Conservation (phyloP, 2,113 vertebrate genomes). For the Myotis yumanensis region DNA sequence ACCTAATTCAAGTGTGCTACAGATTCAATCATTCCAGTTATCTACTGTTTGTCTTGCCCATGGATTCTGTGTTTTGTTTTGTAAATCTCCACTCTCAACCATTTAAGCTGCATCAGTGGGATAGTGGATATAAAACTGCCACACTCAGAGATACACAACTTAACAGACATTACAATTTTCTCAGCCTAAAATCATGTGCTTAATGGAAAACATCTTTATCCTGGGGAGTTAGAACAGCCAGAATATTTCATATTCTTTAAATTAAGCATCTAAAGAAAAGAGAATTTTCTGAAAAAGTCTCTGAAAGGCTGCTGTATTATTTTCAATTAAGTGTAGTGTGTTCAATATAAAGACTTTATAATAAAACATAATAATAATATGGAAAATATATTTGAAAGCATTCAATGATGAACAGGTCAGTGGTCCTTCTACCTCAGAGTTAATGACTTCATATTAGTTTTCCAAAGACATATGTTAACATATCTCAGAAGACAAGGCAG, state of each 20-base stretch:
- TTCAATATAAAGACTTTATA: conserved; percentile 36
- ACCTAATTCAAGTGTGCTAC: neutral
- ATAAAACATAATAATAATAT: neutral
- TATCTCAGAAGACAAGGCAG: neutral
- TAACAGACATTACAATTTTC: neutral
- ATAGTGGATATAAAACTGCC: neutral
- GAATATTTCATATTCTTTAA: neutral
- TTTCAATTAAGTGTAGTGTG: neutral
- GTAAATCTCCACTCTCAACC: neutral
- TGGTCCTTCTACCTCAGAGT: neutral
- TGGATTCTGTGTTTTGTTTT: neutral
- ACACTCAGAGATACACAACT: neutral
- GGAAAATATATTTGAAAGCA: neutral
- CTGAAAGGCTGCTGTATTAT: neutral
- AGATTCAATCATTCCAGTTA: neutral
- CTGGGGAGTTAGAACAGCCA: neutral
- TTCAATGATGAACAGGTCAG: neutral
- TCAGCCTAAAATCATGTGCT: neutral
- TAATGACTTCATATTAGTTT: conserved; percentile 13
- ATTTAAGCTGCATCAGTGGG: neutral
- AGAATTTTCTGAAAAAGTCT: neutral
- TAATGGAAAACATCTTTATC: neutral
- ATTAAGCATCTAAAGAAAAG: neutral
- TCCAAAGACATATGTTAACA: neutral
- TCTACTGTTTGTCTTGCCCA: neutral